Conservation (phyloP, 2,888 invertebrate genomes). For the Drosophila multiciliata region DNA sequence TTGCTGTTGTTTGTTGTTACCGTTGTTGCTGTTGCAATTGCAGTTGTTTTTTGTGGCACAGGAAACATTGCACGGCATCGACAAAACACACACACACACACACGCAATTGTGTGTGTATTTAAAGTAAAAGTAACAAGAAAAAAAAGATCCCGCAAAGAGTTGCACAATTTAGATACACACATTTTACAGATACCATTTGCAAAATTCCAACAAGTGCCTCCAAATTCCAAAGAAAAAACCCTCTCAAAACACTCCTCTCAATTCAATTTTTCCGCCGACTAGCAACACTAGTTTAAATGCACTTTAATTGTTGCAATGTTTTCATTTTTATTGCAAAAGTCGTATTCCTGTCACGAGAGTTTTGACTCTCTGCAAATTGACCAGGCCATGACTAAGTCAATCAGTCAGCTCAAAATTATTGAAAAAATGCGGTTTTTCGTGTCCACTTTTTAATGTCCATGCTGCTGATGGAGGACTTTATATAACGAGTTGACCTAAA, state of each 20-base stretch:
- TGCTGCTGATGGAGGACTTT: slow-evolving; percentile 44
- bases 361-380: slow-evolving; percentile 16
- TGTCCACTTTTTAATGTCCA: slow-evolving; percentile 34
- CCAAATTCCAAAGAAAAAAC: slow-evolving; percentile 30
- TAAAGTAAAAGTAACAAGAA: slow-evolving; percentile 70
- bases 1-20: slow-evolving; percentile 19
- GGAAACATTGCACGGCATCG: slow-evolving; percentile 45
- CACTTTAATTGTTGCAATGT: slow-evolving; percentile 38
- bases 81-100: slow-evolving; percentile 9
- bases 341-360: slow-evolving; percentile 14
- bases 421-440: slow-evolving; percentile 19
- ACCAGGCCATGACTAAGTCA: slow-evolving; percentile 38
- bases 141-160: slow-evolving; percentile 54
- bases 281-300: slow-evolving; percentile 30
- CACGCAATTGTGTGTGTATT: slow-evolving; percentile 34
- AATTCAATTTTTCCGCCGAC: neutral
- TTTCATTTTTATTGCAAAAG: slow-evolving; percentile 22
- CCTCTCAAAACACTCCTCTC: neutral
- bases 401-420: slow-evolving; percentile 18
- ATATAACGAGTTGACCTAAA: slow-evolving; percentile 42
- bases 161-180: slow-evolving; percentile 70
- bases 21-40: slow-evolving; percentile 22
- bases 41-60: slow-evolving; percentile 50
- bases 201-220: slow-evolving; percentile 64
- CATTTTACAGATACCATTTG: slow-evolving; percentile 65